A percentile compares a stretch with the other conserved stretches of the same genome.
Conservation (phyloP, 2,113 vertebrate genomes). For the Mus pahari region DNA sequence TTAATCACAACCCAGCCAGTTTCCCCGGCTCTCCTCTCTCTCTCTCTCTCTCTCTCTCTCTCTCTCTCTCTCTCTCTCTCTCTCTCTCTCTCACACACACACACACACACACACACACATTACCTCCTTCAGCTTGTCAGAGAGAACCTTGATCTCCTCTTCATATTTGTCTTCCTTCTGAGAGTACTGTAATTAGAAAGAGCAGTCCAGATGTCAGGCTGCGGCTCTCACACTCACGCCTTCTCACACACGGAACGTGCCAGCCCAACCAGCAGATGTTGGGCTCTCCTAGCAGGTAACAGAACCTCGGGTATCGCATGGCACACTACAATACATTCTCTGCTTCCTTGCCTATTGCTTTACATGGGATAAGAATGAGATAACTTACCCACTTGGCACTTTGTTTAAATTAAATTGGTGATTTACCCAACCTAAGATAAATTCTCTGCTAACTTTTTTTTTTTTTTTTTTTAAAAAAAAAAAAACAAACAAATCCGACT, state of each 20-base stretch:
- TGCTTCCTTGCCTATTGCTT: slow-evolving; percentile 74
- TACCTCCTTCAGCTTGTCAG: slow-evolving; percentile 99
- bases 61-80: neutral
- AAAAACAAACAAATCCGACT: neutral
- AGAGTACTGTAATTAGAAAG: slow-evolving; percentile 94
- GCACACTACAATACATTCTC: slow-evolving; percentile 45
- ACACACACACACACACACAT: slow-evolving; percentile 44
- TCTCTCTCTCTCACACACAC: too few relatives aligned
- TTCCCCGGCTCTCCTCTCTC: neutral
- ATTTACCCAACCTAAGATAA: slow-evolving; percentile 53
- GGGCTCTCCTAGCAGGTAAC: slow-evolving; percentile 64
- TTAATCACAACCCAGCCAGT: neutral
- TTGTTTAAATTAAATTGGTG: slow-evolving; percentile 71
- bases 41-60: neutral
- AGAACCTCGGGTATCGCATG: slow-evolving; percentile 64
- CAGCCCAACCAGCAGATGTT: slow-evolving; percentile 71
- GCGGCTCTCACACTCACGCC: neutral
- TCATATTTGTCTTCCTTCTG: slow-evolving; percentile 99
- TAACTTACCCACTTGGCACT: slow-evolving; percentile 56
- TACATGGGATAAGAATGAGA: slow-evolving; percentile 70
- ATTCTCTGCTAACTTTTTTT: neutral
- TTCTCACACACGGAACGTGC: neutral
- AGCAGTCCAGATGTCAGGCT: slow-evolving; percentile 77
- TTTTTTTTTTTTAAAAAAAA: neutral
- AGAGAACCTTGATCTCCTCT: slow-evolving; percentile 99